Percentiles rank a stretch among this genome's conserved stretches.
Conservation (phyloP, 1,140 invertebrate species). For the Phortica variegata region DNA sequence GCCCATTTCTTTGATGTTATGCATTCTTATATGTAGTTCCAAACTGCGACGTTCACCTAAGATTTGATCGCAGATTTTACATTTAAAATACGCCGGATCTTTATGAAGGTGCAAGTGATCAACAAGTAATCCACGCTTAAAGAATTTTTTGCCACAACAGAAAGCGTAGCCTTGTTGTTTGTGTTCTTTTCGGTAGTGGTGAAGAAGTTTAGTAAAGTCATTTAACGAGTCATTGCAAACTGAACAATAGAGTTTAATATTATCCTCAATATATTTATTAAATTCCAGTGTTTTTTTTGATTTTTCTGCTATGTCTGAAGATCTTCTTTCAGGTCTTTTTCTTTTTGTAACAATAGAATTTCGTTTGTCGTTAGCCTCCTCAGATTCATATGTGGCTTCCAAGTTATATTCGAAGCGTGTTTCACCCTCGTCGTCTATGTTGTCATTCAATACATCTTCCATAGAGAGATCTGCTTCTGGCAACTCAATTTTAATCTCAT, state of each 20-base stretch:
- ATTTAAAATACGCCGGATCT: constrained; percentile 39
- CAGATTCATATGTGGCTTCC: neutral
- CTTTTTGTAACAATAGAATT: neutral
- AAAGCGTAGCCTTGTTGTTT: constrained; percentile 35
- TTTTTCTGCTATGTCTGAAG: neutral
- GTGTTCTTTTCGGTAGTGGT: constrained; percentile 28
- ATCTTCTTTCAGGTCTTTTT: constrained; percentile 13
- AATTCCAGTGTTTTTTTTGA: constrained; percentile 33
- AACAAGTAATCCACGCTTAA: constrained; percentile 33
- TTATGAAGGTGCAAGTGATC: constrained; percentile 38
- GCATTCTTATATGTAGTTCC: constrained; percentile 45
- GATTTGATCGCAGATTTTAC: constrained; percentile 31
- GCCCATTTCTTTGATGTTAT: constrained; percentile 33
- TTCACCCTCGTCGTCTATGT: constrained; percentile 2
- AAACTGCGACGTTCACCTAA: constrained; percentile 38
- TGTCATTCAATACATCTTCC: constrained; percentile 35
- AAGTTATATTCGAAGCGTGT: neutral
- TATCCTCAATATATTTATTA: constrained; percentile 31
- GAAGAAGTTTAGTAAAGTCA: constrained; percentile 28
- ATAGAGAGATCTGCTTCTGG: constrained; percentile 39
- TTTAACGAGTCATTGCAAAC: constrained; percentile 25
- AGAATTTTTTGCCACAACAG: constrained; percentile 36
- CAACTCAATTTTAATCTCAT: constrained; percentile 43
- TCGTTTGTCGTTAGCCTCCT: neutral
- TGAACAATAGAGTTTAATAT: constrained; percentile 31